Conservation (phyloP, 2,797 vertebrate genomes). For the Lithobates sylvaticus region DNA sequence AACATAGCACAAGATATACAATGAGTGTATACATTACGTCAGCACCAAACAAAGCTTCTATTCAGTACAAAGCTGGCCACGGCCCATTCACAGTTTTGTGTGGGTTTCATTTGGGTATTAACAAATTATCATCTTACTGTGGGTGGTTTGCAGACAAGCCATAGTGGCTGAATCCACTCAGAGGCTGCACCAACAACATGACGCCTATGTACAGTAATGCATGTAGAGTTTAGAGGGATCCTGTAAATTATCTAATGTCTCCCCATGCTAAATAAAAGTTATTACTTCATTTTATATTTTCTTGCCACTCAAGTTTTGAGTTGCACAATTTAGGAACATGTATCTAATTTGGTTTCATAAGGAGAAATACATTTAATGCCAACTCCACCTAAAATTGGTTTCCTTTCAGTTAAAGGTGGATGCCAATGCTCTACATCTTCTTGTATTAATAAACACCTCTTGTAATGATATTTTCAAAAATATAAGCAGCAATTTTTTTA, state of each 20-base stretch:
- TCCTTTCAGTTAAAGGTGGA: neutral
- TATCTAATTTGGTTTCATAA: neutral
- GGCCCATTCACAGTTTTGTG: neutral
- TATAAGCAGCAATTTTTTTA: too few species aligned
- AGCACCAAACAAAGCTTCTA: conserved; percentile 52
- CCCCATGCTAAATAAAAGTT: neutral
- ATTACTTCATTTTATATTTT: neutral
- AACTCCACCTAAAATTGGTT: neutral
- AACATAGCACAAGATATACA: conserved; percentile 48
- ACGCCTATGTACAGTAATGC: neutral
- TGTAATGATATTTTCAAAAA: too few species aligned
- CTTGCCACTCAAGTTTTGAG: neutral
- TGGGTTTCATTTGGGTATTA: conserved; percentile 26
- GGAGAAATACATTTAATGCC: neutral
- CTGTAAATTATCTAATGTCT: neutral
- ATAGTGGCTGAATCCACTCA: neutral
- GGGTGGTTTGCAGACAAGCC: neutral
- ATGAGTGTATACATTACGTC: conserved; percentile 53
- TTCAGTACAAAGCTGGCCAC: conserved; percentile 19
- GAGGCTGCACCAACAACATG: neutral
- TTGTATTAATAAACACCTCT: too few species aligned
- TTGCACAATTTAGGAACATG: neutral
- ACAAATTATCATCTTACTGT: conserved; percentile 20
- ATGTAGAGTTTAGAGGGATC: neutral
- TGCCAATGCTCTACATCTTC: too few species aligned